phyloP scores from a whole-genome alignment of 2,888 invertebrate species.

The Mechanitis messenoides region DNA sequence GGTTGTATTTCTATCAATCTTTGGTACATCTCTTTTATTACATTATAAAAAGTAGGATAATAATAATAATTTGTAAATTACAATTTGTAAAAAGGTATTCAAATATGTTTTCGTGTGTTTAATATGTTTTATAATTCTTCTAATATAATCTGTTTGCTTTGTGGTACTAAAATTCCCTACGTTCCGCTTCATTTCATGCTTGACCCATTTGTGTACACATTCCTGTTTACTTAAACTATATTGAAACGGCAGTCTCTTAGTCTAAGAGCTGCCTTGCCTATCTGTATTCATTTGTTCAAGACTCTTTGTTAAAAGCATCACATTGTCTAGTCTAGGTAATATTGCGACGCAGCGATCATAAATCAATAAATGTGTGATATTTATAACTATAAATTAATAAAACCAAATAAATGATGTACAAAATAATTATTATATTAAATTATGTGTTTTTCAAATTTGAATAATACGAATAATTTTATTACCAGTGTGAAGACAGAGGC shows the following conservation, averaged over 20 bases:
- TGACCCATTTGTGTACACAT: conserved; percentile 4
- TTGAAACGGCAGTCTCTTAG: conserved; percentile 5
- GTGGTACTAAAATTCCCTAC: not conserved
- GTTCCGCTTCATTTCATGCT: not conserved
- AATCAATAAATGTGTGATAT: not conserved
- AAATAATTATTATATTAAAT: too few relatives aligned
- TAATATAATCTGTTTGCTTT: not conserved
- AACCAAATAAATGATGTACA: not conserved
- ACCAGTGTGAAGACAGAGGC: conserved; percentile 87
- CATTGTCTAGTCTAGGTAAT: not conserved
- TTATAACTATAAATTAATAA: not conserved
- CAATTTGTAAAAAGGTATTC: too few relatives aligned
- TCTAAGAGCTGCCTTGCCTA: conserved; percentile 2
- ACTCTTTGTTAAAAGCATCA: conserved; percentile 2
- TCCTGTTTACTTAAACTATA: conserved; percentile 1
- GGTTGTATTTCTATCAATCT: conserved; percentile 4
- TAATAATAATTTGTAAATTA: too few relatives aligned
- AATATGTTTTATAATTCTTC: not conserved
- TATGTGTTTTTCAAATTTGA: not conserved
- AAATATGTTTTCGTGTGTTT: too few relatives aligned
- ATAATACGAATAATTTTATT: conserved; percentile 16
- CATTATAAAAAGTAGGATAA: too few relatives aligned
- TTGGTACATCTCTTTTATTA: too few relatives aligned
- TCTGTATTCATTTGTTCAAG: conserved; percentile 2
- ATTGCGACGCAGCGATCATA: not conserved